Evolutionary conservation across 2,797 vertebrate species (phyloP), one percentile per base, ranked within the genome.

Genomic region (Gallirallus australis): DNA sequence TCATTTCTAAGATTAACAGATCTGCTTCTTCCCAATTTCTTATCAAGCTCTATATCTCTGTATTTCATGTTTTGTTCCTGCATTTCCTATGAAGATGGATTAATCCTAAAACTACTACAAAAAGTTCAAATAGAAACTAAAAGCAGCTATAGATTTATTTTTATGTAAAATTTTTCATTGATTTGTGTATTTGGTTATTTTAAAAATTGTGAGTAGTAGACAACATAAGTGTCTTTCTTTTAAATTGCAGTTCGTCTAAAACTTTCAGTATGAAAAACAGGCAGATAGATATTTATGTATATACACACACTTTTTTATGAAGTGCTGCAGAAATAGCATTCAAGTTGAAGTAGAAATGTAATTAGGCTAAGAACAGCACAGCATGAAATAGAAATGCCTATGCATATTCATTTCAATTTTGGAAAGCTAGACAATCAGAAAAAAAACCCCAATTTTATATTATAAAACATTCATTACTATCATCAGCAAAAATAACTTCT

Each of bases 381-480:
- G 57, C 78, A 76, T 90, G 82, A 81, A 95, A 83, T 40, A 39
- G 30, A 86, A 42, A 56, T 65, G 10, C 6, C 19, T 91, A 95
- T 94, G 72, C 47, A 89, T 91, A 83, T 85, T 90, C 42, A 85
- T 94, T 64, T 86, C 25, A 23, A 63, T 89, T 86, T 94, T 91
- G 75, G 47, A 96, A 96, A 93, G 56, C 5, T 25, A 91, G 53
- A 91, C 27, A 90, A 81, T 92, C 3, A 89, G 94, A 94, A 83
- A 87, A 91, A 71, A 6, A 11, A 11, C 77, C 27, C 53, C 66
- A 64, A 61, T 93, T 83, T 78, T 88, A 2, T 80, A 11, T 87
- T 91, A 92, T 82, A 82, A 97, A 92, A 79, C 73, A 73, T 87
- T 90, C 35, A 92, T 93, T 96, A 76, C 45, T 37, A 72, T 79